Conservation (phyloP, 2,888 invertebrate species). For the Andrena chrysosceles region DNA sequence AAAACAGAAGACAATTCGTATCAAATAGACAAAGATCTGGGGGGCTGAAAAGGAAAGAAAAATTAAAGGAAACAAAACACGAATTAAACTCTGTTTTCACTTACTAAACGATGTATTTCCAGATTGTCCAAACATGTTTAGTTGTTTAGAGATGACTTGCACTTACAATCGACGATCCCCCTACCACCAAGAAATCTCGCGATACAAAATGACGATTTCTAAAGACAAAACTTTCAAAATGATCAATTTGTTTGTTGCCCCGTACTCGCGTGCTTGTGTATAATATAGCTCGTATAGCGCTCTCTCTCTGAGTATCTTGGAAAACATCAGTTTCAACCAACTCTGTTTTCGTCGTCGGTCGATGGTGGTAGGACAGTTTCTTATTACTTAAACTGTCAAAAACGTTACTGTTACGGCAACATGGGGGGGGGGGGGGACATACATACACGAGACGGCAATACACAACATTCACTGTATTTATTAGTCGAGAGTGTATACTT, state of each 20-base stretch:
- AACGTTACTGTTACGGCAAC: constrained; percentile 21
- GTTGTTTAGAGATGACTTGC: neutral
- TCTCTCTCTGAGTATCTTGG: neutral
- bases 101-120: constrained; percentile 84
- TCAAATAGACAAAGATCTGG: neutral
- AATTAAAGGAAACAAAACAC: neutral
- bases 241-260: neutral
- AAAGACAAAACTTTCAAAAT: neutral
- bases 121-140: constrained; percentile 80
- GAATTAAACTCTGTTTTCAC: constrained; percentile 46
- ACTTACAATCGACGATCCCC: neutral
- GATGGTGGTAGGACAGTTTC: neutral
- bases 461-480: constrained; percentile 8
- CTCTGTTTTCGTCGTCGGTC: neutral
- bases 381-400: neutral
- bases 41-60: neutral
- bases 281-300: no score
- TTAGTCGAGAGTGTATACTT: neutral
- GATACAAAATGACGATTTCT: neutral
- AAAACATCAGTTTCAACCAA: neutral
- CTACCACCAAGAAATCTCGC: constrained; percentile 20
- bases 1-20: constrained; percentile 26
- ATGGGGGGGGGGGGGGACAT: no score
- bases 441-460: neutral
- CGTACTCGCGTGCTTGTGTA: no score